Evolutionary conservation across 2,113 vertebrate species (phyloP), one percentile per base, ranked within the genome.

Genomic region (Bufo gargarizans): DNA sequence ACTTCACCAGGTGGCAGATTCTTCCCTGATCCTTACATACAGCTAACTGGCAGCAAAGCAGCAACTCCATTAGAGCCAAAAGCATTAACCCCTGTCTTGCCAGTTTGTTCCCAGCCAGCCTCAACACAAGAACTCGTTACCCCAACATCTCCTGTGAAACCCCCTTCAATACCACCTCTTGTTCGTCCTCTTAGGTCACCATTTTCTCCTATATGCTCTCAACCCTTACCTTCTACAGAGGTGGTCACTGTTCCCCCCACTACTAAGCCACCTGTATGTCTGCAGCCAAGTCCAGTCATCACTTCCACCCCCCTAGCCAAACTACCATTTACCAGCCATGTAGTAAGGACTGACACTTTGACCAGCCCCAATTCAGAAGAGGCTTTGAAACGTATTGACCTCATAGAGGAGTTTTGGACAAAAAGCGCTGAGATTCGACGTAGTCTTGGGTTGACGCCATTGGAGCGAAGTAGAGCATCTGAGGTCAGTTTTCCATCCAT

Each of bases 321-420:
- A 77, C 80, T 94, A 3, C 88, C 91, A 12, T 63, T 90, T 4
- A 94, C 96, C 85, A 92, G 58, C 56, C 91, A 88, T 80, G 86
- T 89, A 1, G 77, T 89, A 0, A 90, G 95, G 63, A 76, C 90
- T 16, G 92, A 94, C 14, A 93, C 90, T 61, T 82, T 93, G 2
- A 84, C 88, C 0, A 95, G 95, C 86, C 92, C 94, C 2, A 93
- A 90, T 0, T 93, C 93, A 77, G 96, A 97, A 2, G 96, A 95
- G 13, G 90, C 92, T 0, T 90, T 95, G 19, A 98, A 96, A 86
- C 95, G 97, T 86, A 94, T 93, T 0, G 97, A 99, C 79, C 95
- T 99, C 1, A 98, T 98, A 6, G 98, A 98, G 19, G 98, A 99
- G 87, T 99, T 99, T 90, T 99, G 98, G 98, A 92, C 96, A 91